Conservation (phyloP, 2,113 vertebrate genomes). For the Bungarus multicinctus region DNA sequence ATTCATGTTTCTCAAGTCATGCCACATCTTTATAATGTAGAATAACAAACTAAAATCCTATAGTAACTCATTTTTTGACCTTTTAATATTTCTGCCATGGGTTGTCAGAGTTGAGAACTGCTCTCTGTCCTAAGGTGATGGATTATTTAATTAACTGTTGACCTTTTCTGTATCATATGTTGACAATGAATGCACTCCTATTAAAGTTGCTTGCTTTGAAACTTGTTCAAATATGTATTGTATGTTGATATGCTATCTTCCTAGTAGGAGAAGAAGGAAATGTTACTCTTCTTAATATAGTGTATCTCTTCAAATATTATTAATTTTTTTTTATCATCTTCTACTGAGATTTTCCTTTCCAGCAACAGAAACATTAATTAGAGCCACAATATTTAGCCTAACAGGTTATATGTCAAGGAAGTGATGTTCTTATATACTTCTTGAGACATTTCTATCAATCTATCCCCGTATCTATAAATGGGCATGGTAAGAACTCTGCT, state of each 20-base stretch:
- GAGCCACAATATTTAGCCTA: constrained; percentile 18
- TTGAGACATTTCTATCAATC: constrained; percentile 15
- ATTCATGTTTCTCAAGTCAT: constrained; percentile 33
- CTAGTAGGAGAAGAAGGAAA: background rate
- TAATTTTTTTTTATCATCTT: constrained; percentile 15
- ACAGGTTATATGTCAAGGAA: background rate
- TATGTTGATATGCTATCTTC: constrained; percentile 65
- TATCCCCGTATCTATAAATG: constrained; percentile 27
- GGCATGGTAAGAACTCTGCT: background rate
- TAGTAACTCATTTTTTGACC: constrained; percentile 91
- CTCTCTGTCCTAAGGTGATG: constrained; percentile 96
- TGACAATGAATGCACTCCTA: constrained; percentile 88
- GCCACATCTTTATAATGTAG: constrained; percentile 69
- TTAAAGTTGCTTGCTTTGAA: constrained; percentile 81
- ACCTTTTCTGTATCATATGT: constrained; percentile 95
- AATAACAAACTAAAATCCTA: constrained; percentile 71
- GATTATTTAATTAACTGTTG: constrained; percentile 99
- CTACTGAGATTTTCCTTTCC: constrained; percentile 3
- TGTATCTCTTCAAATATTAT: background rate
- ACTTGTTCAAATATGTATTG: constrained; percentile 75
- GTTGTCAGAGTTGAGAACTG: constrained; percentile 86
- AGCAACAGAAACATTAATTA: background rate
- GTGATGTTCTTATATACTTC: constrained; percentile 19
- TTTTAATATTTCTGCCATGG: constrained; percentile 96
- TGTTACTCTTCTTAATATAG: constrained; percentile 63